A percentile compares a stretch with the other conserved stretches of the same genome.
These are phyloP conservation scores for Nomada ferruginata DNA, from an alignment of 2,888 invertebrate genomes.

Conservation along the genomic window DNA sequence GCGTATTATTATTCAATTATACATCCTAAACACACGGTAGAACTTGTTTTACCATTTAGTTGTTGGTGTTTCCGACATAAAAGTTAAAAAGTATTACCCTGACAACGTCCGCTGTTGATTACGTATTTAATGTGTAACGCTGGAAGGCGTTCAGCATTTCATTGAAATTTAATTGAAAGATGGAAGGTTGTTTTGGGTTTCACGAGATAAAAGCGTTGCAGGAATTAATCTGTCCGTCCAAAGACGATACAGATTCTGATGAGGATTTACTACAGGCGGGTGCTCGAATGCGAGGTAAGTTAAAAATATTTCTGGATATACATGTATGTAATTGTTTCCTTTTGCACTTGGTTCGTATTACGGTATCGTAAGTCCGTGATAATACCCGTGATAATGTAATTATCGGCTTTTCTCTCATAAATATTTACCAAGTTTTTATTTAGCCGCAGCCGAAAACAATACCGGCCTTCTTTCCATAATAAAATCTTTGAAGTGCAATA, in stretches of 20 bases:
- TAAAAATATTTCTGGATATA: too few species aligned
- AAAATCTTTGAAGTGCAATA: too few species aligned
- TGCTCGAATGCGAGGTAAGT: constrained; percentile 76
- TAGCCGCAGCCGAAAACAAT: too few species aligned
- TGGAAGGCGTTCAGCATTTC: neutral
- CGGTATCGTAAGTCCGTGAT: neutral
- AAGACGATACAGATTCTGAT: constrained; percentile 78
- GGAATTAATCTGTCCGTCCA: constrained; percentile 75
- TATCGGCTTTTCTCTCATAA: too few species aligned
- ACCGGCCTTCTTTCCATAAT: too few species aligned
- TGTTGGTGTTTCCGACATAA: neutral
- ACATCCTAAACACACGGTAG: neutral
- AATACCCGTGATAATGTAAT: too few species aligned
- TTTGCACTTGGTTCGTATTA: neutral
- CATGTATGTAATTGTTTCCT: neutral
- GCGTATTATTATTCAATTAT: neutral
- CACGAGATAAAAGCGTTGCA: constrained; percentile 78
- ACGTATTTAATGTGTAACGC: neutral
- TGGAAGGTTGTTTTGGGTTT: constrained; percentile 77
- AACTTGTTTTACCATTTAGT: neutral
- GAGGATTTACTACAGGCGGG: constrained; percentile 79
- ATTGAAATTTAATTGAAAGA: constrained; percentile 70
- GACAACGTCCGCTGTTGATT: constrained; percentile 43
- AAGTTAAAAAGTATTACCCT: constrained; percentile 27
- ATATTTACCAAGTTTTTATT: too few species aligned